Percentiles rank a stretch among this genome's conserved stretches.
These are phyloP conservation scores for Palythoa caribaeorum DNA, from an alignment of 92 coral and sea anemone genomes.

Conservation along the genomic window DNA sequence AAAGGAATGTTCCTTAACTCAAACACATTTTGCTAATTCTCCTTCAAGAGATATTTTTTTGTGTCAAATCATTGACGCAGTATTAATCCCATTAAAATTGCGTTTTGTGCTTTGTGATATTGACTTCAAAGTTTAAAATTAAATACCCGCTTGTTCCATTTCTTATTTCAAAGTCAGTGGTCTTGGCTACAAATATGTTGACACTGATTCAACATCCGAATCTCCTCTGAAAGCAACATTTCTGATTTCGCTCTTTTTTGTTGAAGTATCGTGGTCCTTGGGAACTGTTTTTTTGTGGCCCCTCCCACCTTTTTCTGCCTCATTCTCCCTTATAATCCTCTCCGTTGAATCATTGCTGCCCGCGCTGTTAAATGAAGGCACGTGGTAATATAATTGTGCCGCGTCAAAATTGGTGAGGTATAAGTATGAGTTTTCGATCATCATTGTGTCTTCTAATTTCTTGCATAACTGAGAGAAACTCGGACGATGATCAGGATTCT, in stretches of 20 bases:
- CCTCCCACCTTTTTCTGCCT: not conserved
- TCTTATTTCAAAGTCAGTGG: not conserved
- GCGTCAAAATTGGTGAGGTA: constrained; percentile 80
- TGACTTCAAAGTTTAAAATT: not conserved
- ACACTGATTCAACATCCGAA: constrained; percentile 10
- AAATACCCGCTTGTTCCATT: not conserved
- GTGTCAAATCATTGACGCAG: too few relatives aligned
- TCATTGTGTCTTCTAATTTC: constrained; percentile 75
- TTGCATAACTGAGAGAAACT: constrained; percentile 64
- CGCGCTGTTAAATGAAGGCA: constrained; percentile 83
- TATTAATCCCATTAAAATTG: too few relatives aligned
- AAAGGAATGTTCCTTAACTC: too few relatives aligned
- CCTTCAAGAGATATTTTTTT: too few relatives aligned
- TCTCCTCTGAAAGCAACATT: constrained; percentile 2
- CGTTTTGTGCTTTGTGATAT: too few relatives aligned
- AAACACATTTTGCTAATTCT: too few relatives aligned
- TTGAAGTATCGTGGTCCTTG: not conserved
- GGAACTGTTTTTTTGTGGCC: not conserved
- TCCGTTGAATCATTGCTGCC: not conserved
- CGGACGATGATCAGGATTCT: constrained; percentile 75
- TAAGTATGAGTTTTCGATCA: constrained; percentile 79
- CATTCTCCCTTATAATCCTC: not conserved
- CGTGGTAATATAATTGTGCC: constrained; percentile 76
- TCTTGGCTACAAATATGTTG: constrained; percentile 19
- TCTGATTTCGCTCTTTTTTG: not conserved